phyloP scores from a whole-genome alignment of 2,797 vertebrate genomes.

The Pseudomugil gertrudae region DNA sequence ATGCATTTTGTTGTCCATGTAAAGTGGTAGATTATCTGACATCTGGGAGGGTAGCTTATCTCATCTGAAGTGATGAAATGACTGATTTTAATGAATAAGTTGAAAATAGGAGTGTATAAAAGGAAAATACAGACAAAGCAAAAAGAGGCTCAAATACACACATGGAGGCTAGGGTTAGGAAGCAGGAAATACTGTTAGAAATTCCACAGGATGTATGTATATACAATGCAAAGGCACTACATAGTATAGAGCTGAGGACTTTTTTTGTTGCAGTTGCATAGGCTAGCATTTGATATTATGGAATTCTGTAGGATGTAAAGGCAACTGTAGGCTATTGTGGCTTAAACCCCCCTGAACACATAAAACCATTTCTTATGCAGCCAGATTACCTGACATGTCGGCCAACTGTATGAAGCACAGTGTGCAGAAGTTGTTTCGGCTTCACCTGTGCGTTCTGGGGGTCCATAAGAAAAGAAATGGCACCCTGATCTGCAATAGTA shows the following conservation, averaged over 20 bases:
- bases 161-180: constrained; percentile 28
- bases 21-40: constrained; percentile 35
- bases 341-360: constrained; percentile 34
- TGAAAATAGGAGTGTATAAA: constrained; percentile 41
- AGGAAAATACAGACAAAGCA: constrained; percentile 37
- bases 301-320: constrained; percentile 46
- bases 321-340: constrained; percentile 36
- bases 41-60: constrained; percentile 7
- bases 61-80: constrained; percentile 24
- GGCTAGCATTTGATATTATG: constrained; percentile 57
- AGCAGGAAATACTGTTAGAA: constrained; percentile 48
- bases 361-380: constrained; percentile 29
- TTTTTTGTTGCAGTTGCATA: constrained; percentile 65
- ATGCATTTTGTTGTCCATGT: constrained; percentile 47
- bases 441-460: constrained; percentile 23
- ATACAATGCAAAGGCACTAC: constrained; percentile 60
- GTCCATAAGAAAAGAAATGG: constrained; percentile 31
- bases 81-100: constrained; percentile 46
- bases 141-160: constrained; percentile 23
- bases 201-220: constrained; percentile 75
- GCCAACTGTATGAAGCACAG: constrained; percentile 71
- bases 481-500: constrained; percentile 61
- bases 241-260: constrained; percentile 57
- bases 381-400: constrained; percentile 44
- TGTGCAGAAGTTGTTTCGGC: constrained; percentile 69